Conservation (phyloP, 2,888 invertebrate species). For the Drymonia ruficornis region DNA sequence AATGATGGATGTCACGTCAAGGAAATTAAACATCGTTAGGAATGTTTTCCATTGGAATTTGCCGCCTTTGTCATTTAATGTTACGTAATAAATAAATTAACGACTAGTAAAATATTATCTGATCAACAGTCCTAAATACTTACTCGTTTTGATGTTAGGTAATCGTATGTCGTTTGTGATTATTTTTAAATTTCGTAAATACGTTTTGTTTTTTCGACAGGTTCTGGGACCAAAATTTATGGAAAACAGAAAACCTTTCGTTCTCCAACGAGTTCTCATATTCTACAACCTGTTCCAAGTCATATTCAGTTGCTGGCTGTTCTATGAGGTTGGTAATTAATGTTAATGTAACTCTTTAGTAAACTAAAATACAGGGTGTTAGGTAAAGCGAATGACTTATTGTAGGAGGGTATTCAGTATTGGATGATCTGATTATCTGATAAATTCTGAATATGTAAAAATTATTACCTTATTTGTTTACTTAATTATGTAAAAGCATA, state of each 20-base stretch:
- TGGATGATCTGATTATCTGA: too few species aligned
- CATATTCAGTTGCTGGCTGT: slow-evolving; percentile 89
- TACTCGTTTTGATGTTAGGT: background rate
- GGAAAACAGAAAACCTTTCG: slow-evolving; percentile 93
- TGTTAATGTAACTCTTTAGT: background rate
- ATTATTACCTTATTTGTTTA: too few species aligned
- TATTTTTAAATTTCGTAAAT: slow-evolving; percentile 12
- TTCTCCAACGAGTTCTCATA: slow-evolving; percentile 90
- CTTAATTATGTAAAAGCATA: too few species aligned
- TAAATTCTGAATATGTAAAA: too few species aligned
- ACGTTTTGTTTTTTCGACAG: slow-evolving; percentile 54
- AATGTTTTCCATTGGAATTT: slow-evolving; percentile 48
- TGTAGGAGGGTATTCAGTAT: too few species aligned
- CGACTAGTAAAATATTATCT: too few species aligned
- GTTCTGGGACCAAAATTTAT: slow-evolving; percentile 92
- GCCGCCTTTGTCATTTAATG: slow-evolving; percentile 21
- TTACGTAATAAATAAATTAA: slow-evolving; percentile 23
- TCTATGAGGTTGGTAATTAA: slow-evolving; percentile 85
- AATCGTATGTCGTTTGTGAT: background rate
- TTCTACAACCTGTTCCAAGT: slow-evolving; percentile 95
- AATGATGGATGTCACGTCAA: slow-evolving; percentile 36
- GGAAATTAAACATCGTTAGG: slow-evolving; percentile 43
- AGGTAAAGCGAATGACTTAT: too few species aligned
- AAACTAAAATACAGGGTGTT: too few species aligned
- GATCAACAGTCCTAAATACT: too few species aligned